A percentile compares a stretch with the other conserved stretches of the same genome.
These are phyloP conservation scores for Apocrypta bakeri DNA, from an alignment of 1,140 invertebrate species.

Conservation along the genomic window DNA sequence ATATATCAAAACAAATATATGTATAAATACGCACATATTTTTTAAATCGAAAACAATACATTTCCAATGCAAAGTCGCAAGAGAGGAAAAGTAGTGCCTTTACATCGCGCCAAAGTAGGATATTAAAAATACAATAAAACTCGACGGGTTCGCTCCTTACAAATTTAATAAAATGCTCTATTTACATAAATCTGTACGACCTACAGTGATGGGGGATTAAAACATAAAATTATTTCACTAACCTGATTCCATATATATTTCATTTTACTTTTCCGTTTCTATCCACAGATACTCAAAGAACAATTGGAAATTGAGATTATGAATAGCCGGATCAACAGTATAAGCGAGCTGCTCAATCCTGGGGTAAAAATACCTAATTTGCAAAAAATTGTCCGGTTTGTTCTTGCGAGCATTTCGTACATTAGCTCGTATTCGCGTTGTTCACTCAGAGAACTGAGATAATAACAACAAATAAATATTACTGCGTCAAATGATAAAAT, in stretches of 20 bases:
- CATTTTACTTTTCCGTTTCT: not conserved
- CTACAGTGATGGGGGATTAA: not conserved
- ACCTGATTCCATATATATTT: conserved; percentile 6
- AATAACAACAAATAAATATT: too few relatives aligned
- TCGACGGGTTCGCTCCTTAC: not conserved
- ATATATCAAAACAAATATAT: too few relatives aligned
- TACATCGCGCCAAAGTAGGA: not conserved
- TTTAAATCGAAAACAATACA: too few relatives aligned
- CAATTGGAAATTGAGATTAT: conserved; percentile 67
- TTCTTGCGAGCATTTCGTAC: too few relatives aligned
- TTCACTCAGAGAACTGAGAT: too few relatives aligned
- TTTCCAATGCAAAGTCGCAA: too few relatives aligned
- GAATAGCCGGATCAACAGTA: conserved; percentile 67
- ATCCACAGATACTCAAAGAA: conserved; percentile 65
- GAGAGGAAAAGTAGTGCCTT: too few relatives aligned
- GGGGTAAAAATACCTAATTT: conserved; percentile 65
- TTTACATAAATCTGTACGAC: conserved; percentile 24
- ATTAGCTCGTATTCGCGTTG: too few relatives aligned
- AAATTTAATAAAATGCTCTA: conserved; percentile 43
- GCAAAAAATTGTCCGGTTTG: too few relatives aligned
- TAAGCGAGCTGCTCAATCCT: conserved; percentile 65
- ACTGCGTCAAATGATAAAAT: too few relatives aligned
- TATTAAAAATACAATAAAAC: conserved; percentile 9
- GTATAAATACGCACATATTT: too few relatives aligned
- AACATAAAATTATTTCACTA: conserved; percentile 6